Evolutionary conservation across 2,113 vertebrate species (phyloP).

Genomic region (Pyrgilauda ruficollis): DNA sequence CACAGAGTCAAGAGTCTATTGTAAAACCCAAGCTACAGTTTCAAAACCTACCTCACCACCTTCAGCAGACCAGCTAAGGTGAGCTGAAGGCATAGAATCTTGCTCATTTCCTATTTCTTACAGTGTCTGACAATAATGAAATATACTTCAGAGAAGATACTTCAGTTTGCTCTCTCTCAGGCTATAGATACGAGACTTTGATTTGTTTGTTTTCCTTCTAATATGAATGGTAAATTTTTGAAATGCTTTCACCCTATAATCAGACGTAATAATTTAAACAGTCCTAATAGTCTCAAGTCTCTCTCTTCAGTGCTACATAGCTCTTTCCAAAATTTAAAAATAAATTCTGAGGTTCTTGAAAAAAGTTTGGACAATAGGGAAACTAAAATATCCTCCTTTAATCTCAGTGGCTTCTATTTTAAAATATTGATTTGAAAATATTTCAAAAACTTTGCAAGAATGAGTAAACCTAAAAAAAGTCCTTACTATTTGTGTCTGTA

Average conservation of each 20-base stretch:
- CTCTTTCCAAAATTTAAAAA: neutral
- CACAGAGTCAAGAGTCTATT: neutral
- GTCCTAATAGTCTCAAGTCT: neutral
- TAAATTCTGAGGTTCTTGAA: neutral
- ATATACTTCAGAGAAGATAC: neutral
- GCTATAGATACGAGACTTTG: neutral
- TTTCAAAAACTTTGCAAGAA: neutral
- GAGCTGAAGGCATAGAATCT: neutral
- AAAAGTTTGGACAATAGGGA: neutral
- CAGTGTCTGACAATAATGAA: neutral
- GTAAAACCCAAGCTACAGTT: neutral
- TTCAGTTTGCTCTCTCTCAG: neutral
- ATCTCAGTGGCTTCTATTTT: neutral
- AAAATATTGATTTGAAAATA: neutral
- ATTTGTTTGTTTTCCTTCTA: neutral
- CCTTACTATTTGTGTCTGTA: neutral
- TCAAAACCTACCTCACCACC: neutral
- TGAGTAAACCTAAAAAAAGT: neutral
- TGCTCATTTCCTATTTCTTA: neutral
- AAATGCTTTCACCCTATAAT: neutral
- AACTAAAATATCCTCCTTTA: neutral
- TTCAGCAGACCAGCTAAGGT: neutral
- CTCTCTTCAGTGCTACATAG: neutral
- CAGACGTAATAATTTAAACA: neutral
- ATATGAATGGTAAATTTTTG: neutral